Evolutionary conservation across 2,797 vertebrate species (phyloP).

Genomic region (Morelia viridis): DNA sequence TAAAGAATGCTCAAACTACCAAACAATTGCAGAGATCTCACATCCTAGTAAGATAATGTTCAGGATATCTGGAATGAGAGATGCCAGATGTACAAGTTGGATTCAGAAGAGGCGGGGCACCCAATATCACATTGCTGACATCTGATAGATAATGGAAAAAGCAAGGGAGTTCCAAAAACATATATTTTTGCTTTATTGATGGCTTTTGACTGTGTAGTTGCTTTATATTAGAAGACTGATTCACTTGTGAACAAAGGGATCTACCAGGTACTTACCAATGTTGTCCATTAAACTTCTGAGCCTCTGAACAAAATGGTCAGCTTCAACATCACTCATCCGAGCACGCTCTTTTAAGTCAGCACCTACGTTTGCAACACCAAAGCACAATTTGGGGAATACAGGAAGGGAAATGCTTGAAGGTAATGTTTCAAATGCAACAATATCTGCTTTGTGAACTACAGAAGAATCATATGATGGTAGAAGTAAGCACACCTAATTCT

Average conservation of each 20-base stretch:
- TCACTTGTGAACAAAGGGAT: background rate
- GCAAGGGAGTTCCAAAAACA: background rate
- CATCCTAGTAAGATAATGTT: background rate
- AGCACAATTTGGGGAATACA: background rate
- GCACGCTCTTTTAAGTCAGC: conserved; percentile 93
- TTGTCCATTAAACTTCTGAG: conserved; percentile 90
- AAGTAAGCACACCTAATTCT: background rate
- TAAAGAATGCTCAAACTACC: background rate
- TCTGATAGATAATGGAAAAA: background rate
- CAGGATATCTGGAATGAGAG: background rate
- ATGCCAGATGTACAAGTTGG: background rate
- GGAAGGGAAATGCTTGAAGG: background rate
- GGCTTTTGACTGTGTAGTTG: background rate
- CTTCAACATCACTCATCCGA: conserved; percentile 83
- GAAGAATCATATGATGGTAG: background rate
- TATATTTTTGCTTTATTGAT: background rate
- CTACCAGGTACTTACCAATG: conserved; percentile 79
- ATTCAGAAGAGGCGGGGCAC: background rate
- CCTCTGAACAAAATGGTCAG: conserved; percentile 84
- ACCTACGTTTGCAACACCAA: conserved; percentile 68
- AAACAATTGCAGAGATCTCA: background rate
- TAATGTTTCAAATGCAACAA: background rate
- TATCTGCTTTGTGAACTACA: background rate
- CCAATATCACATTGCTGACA: background rate
- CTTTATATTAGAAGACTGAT: background rate